phyloP scores from a whole-genome alignment of 2,888 invertebrate genomes.

The Didymodactylos carnosus region DNA sequence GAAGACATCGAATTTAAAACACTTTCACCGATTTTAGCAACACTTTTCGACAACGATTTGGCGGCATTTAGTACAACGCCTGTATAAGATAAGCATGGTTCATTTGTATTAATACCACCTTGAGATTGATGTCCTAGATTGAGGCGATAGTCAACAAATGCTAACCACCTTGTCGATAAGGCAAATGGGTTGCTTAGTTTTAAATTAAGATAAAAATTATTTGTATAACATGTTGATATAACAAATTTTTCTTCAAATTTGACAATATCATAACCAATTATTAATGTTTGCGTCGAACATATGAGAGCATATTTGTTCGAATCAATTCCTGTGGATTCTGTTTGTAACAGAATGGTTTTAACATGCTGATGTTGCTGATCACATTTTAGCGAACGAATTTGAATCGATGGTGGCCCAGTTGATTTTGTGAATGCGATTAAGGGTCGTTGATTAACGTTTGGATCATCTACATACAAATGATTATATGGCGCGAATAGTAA shows the following conservation, averaged over 20 bases:
- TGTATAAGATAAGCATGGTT: conserved; percentile 5
- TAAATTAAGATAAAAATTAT: neutral
- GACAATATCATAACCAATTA: neutral
- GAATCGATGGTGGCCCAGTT: neutral
- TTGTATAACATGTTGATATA: neutral
- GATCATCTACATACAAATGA: neutral
- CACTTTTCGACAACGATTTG: conserved; percentile 7
- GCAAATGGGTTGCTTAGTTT: neutral
- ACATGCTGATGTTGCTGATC: neutral
- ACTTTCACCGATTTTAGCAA: conserved; percentile 7
- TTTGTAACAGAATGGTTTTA: neutral
- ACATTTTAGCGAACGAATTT: neutral
- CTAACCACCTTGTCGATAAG: conserved; percentile 7
- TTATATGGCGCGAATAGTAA: neutral
- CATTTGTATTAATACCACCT: neutral
- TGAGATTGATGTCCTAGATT: neutral
- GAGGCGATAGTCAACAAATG: conserved; percentile 12
- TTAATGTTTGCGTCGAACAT: neutral
- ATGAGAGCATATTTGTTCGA: neutral
- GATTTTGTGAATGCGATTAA: neutral
- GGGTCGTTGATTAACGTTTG: neutral
- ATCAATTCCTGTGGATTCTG: neutral
- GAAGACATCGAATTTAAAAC: neutral
- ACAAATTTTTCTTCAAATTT: neutral
- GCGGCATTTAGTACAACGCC: conserved; percentile 5